Conservation (phyloP, 2,113 vertebrate genomes). For the Hydrochoerus hydrochaeris region DNA sequence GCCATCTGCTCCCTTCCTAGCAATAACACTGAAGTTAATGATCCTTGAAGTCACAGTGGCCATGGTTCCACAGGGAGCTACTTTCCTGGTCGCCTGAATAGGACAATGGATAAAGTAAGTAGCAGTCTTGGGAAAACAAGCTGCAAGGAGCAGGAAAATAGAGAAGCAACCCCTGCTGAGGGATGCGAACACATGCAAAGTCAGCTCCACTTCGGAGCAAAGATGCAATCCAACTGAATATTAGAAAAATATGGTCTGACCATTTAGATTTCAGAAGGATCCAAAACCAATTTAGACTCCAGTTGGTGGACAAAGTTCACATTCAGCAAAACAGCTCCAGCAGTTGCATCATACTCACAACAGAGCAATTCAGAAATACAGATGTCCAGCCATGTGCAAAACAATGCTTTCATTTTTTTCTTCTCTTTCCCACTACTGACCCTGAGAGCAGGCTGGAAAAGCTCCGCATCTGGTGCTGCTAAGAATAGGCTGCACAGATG, state of each 20-base stretch:
- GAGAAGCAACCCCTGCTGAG: slow-evolving; percentile 68
- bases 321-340: slow-evolving; percentile 82
- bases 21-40: neutral
- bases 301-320: slow-evolving; percentile 83
- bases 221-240: slow-evolving; percentile 79
- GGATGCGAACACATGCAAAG: neutral
- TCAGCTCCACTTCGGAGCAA: slow-evolving; percentile 39
- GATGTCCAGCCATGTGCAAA: slow-evolving; percentile 79
- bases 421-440: slow-evolving; percentile 70
- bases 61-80: neutral
- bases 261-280: slow-evolving; percentile 83
- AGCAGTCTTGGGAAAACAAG: slow-evolving; percentile 55
- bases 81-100: neutral
- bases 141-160: slow-evolving; percentile 14
- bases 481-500: slow-evolving; percentile 69
- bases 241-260: slow-evolving; percentile 86
- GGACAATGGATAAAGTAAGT: neutral
- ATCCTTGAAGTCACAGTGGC: neutral
- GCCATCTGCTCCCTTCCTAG: neutral
- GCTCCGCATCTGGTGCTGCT: slow-evolving; percentile 76
- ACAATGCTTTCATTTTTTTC: slow-evolving; percentile 79
- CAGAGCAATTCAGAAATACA: slow-evolving; percentile 80
- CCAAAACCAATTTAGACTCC: slow-evolving; percentile 86
- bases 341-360: slow-evolving; percentile 82
- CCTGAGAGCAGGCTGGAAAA: slow-evolving; percentile 77